Conservation (phyloP, 2,797 vertebrate genomes). For the Gambusia yucatana region DNA sequence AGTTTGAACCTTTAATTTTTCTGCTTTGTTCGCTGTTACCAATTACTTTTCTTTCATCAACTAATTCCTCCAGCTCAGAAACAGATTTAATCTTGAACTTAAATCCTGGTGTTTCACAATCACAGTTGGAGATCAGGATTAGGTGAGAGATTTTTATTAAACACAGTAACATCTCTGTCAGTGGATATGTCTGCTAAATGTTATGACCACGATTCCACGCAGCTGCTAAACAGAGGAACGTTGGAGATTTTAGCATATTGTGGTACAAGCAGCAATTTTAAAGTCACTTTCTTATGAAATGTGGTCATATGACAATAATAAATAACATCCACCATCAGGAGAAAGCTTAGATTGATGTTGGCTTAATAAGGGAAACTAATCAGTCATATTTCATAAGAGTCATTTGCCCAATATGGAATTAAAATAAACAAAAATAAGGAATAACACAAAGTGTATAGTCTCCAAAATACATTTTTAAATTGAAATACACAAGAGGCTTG, state of each 20-base stretch:
- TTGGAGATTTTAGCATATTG: neutral
- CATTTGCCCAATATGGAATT: neutral
- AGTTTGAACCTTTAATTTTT: neutral
- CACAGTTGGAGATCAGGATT: neutral
- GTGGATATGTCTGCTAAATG: neutral
- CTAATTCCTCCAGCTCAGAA: neutral
- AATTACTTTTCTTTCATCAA: slow-evolving; percentile 9
- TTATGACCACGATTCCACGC: neutral
- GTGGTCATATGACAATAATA: neutral
- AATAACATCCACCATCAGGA: neutral
- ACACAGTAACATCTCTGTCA: neutral
- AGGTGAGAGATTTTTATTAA: neutral
- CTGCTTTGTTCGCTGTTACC: neutral
- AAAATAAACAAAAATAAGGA: neutral
- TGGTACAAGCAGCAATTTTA: neutral
- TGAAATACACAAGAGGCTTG: neutral
- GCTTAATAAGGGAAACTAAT: neutral
- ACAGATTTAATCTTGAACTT: neutral
- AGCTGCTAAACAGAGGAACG: neutral
- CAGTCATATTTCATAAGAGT: neutral
- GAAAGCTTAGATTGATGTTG: neutral
- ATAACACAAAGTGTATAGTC: neutral
- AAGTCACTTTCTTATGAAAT: neutral
- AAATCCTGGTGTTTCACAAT: neutral
- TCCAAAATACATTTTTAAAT: neutral